phyloP scores from a whole-genome alignment of 1,140 invertebrate species.

The Drosophila elegans region DNA sequence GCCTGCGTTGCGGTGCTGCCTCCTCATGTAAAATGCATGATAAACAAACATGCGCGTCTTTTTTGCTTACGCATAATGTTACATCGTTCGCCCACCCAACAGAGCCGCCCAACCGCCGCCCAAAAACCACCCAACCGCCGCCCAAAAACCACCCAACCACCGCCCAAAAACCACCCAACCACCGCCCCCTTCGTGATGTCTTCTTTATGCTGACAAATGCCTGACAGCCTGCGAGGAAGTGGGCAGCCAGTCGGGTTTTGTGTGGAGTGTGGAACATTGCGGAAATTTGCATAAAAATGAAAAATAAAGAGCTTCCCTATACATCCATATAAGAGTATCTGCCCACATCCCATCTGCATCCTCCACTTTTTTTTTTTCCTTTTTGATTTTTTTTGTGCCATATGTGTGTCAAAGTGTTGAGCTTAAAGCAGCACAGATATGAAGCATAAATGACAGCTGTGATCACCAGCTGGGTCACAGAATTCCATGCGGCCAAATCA shows the following conservation, averaged over 20 bases:
- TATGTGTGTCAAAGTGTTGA: conserved; percentile 54
- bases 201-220: conserved; percentile 69
- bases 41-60: conserved; percentile 66
- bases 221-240: conserved; percentile 20
- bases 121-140: background rate
- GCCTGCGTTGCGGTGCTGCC: background rate
- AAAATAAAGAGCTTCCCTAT: conserved; percentile 41
- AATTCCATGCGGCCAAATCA: background rate
- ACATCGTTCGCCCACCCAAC: background rate
- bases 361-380: too few relatives aligned
- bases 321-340: background rate
- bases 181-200: conserved; percentile 27
- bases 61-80: conserved; percentile 66
- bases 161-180: background rate
- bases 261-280: conserved; percentile 39
- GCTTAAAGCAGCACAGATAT: conserved; percentile 22
- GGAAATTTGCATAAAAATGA: conserved; percentile 69
- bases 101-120: background rate
- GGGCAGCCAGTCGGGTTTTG: background rate
- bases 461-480: conserved; percentile 10
- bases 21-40: conserved; percentile 67
- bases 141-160: background rate
- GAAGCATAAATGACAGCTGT: conserved; percentile 9
- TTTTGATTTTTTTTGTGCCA: conserved; percentile 9
- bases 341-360: conserved; percentile 1